Evolutionary conservation across 2,797 vertebrate species (phyloP), one percentile per base, ranked within the genome.

Genomic region (Fistularia commersonii): DNA sequence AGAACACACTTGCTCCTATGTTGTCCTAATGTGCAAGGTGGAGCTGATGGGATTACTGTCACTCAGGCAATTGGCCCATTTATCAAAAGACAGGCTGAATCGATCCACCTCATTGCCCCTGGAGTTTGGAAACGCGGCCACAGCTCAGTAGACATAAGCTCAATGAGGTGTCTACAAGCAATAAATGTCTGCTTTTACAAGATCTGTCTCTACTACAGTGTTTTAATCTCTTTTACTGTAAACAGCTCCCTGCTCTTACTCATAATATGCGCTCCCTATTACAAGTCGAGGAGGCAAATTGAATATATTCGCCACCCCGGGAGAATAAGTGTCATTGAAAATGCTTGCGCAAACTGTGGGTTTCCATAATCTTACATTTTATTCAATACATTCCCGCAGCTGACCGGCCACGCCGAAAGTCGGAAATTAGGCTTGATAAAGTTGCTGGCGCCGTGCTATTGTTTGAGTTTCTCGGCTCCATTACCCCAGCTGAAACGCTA

Each of bases 61-160:
- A 75, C 84, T 87, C 81, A 82, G 84, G 76, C 75, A 74, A 81
- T 84, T 86, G 86, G 84, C 77, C 82, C 84, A 87, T 89, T 88
- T 81, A 87, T 90, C 84, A 88, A 80, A 85, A 78, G 82, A 84
- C 84, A 72, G 77, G 80, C 76, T 49, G 64, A 64, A 90, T 89
- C 8, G 86, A 90, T 89, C 80, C 72, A 67, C 60, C 74, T 81
- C 72, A 72, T 80, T 81, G 79, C 64, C 69, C 59, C 71, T 58
- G 58, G 76, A 81, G 61, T 78, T 85, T 78, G 76, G 73, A 76
- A 82, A 80, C 46, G 64, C 74, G 45, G 65, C 67, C 72, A 65
- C 77, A 56, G 77, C 82, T 80, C 69, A 48, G 76, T 54, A 64
- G 76, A 81, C 83, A 59, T 64, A 76, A 80, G 79, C 72, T 83